Conservation (phyloP, 2,888 invertebrate genomes). For the Erebia epiphron region DNA sequence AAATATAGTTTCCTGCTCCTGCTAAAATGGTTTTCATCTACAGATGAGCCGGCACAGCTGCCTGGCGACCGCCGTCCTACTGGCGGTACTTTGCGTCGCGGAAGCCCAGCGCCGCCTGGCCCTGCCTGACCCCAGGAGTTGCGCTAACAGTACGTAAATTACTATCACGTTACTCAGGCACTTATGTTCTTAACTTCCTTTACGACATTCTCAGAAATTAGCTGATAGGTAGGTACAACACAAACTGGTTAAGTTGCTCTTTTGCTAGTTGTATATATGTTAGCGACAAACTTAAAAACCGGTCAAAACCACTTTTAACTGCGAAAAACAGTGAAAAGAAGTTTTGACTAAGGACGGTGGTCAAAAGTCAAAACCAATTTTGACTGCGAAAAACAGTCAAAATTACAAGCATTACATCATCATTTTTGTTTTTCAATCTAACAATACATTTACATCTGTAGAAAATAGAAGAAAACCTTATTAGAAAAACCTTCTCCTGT, state of each 20-base stretch:
- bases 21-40: conserved; percentile 36
- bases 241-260: conserved; percentile 3
- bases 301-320: not conserved
- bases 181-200: not conserved
- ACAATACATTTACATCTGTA: no score
- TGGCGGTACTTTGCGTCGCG: conserved; percentile 86
- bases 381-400: no score
- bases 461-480: no score
- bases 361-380: no score
- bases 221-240: not conserved
- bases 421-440: no score
- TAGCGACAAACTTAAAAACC: not conserved
- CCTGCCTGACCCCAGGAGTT: conserved; percentile 94
- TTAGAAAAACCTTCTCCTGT: no score
- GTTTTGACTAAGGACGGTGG: no score
- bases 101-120: conserved; percentile 93
- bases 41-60: conserved; percentile 76
- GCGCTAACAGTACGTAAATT: conserved; percentile 90
- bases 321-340: no score
- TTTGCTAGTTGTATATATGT: not conserved
- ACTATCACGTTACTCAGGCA: not conserved
- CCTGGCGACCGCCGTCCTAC: conserved; percentile 65
- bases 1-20: not conserved
- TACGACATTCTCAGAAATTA: not conserved
- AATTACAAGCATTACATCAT: no score